Evolutionary conservation across 1,140 invertebrate genomes (phyloP), one percentile per base, ranked within the genome.

Genomic region (Drosophila lacteicornis): DNA sequence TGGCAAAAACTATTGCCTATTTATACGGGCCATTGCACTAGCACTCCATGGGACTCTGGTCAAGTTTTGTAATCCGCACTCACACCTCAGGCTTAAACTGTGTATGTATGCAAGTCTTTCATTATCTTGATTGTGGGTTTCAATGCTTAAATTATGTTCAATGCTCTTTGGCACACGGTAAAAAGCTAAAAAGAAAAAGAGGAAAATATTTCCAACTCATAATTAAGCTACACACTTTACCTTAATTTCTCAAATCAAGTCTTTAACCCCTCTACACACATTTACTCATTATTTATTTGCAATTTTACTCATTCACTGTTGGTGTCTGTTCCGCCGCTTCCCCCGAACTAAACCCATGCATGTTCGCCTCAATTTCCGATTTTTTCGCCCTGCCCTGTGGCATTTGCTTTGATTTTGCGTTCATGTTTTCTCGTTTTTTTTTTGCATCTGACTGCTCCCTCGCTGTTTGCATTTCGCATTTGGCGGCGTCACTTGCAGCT

Each of bases 401-500:
- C 58, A 38, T 33, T 75, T 50, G 69, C 69, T 75, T 74, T 75
- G 73, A 74, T 63, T 74, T 62, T 62, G 46, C 17, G 17, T 47
- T 76, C 27, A 11, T 6, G 15, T 53, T 55, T 43, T 22, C 11
- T 30, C 2, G 17, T 36, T 47, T 43, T 45, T 57, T 63, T 45
- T 42, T 75, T 30, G 40, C 43, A 49, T 19, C 49, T 40, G 63
- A 55, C 56, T 77, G 74, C 62, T 73, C 46, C 25, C 45, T 53
- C 47, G 62, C 43, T 78, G 75, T 78, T 78, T 78, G 75, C 75
- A 78, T 70, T 78, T 69, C 57, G 65, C 57, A 77, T 78, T 78
- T 78, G 75, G 65, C 45, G 75, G 58, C 57, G 51, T 58, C 74
- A 61, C 75, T 70, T 78, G 75, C 75, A 78, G 75, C 75, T 78